Percentiles rank a stretch among this genome's conserved stretches.
phyloP scores from a whole-genome alignment of 2,797 vertebrate species.

The Knipowitschia caucasica region DNA sequence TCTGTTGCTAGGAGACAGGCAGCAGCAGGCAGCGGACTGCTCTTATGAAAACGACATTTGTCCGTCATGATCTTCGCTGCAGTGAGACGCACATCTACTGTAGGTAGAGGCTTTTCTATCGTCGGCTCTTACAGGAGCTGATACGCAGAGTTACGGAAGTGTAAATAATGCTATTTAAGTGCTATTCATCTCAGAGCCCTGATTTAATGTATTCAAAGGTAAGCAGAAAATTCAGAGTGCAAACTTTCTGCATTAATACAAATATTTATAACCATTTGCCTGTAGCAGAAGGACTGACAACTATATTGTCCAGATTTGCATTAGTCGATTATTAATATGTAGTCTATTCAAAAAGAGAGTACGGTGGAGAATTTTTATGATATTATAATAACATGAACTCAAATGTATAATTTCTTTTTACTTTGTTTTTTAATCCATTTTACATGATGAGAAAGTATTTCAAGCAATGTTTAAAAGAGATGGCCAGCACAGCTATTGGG shows the following conservation, averaged over 20 bases:
- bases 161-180: not conserved
- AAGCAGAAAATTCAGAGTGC: not conserved
- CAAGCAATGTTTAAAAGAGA: too few species aligned
- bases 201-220: constrained; percentile 1
- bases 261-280: not conserved
- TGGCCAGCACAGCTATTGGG: too few species aligned
- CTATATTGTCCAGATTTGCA: not conserved
- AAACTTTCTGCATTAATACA: not conserved
- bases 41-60: constrained; percentile 76
- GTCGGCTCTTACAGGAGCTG: too few species aligned
- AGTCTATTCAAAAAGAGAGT: not conserved
- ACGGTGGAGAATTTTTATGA: too few species aligned
- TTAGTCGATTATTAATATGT: not conserved
- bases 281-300: not conserved
- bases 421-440: too few species aligned
- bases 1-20: constrained; percentile 82
- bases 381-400: too few species aligned
- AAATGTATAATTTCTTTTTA: too few species aligned
- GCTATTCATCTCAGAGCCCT: not conserved
- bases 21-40: constrained; percentile 69
- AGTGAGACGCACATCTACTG: not conserved
- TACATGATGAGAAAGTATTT: too few species aligned
- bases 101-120: not conserved
- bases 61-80: constrained; percentile 62
- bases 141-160: not conserved